Evolutionary conservation across 2,888 invertebrate genomes (phyloP), one percentile per base, ranked within the genome.

Genomic region (Lasioglossum malachurum): DNA sequence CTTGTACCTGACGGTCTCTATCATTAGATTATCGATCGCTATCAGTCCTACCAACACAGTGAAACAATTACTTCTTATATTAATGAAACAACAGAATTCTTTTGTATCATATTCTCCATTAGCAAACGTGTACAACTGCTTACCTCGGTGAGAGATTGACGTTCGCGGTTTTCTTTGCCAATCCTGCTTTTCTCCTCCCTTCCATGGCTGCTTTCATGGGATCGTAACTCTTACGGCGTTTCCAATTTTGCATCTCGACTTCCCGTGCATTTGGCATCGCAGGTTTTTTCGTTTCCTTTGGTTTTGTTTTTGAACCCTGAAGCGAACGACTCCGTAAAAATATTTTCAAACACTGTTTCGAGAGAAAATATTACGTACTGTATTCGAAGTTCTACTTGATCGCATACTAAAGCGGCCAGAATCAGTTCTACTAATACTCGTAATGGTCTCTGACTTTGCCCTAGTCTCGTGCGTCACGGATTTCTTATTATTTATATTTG

Each of bases 221-320:
- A 96, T 99, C 99, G 95, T 99, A 99, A 90, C 98, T 98, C 93
- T 99, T 99, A 89, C 99, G 96, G 80, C 99, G 97, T 94, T 98
- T 98, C 99, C 99, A 99, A 96, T 99, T 99, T 95, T 98, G 98
- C 96, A 98, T 97, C 94, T 98, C 98, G 7, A 97, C 97, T 95
- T 98, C 98, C 95, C 97, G 97, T 75, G 97, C 96, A 4, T 97
- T 97, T 16, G 97, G 95, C 0, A 97, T 64, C n/a, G 82, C 75
- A 16, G 90, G 88, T 67, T 94, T 94, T 46, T 93, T 94, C 27
- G 84, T 69, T 77, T 94, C 93, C 77, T 93, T 94, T 69, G 90
- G 81, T 83, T 93, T 94, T 38, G 83, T 74, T 80, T 93, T 94
- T 67, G 88, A 76, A 27, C 86, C 85, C 93, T 93, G 38, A 12